Conservation (phyloP, 2,113 vertebrate species). For the Peromyscus leucopus region DNA sequence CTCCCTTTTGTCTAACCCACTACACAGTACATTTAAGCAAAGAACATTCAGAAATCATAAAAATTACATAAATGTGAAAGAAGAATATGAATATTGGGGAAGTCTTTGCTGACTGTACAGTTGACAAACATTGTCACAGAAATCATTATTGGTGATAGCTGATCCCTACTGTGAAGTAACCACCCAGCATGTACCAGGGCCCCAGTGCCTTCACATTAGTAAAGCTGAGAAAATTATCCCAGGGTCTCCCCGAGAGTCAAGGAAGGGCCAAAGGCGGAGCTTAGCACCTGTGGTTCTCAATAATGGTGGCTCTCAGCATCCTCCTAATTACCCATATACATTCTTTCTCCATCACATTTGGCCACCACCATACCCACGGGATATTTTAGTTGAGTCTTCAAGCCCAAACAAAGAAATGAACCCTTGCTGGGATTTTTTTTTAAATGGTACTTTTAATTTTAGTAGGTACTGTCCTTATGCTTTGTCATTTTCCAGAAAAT, state of each 20-base stretch:
- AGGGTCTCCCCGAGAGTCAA: conserved; percentile 2
- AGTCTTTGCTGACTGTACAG: neutral
- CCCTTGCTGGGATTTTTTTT: neutral
- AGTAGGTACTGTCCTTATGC: neutral
- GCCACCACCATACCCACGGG: neutral
- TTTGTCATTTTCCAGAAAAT: conserved; percentile 24
- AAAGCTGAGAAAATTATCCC: neutral
- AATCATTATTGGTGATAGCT: conserved; percentile 4
- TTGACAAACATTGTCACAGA: conserved; percentile 20
- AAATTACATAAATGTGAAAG: neutral
- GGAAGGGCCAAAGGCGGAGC: neutral
- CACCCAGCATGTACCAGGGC: neutral
- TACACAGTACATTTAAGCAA: conserved; percentile 18
- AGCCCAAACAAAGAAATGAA: conserved; percentile 4
- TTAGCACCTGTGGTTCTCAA: neutral
- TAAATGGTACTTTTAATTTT: neutral
- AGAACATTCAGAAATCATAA: neutral
- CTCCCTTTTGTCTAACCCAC: too few relatives aligned
- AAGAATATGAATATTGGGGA: neutral
- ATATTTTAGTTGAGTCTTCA: neutral
- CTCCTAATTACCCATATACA: neutral
- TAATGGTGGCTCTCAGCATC: neutral
- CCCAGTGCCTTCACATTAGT: neutral
- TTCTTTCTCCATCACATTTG: neutral
- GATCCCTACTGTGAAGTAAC: neutral